Conservation (phyloP, 2,113 vertebrate genomes). For the Ceyx cyanopectus region DNA sequence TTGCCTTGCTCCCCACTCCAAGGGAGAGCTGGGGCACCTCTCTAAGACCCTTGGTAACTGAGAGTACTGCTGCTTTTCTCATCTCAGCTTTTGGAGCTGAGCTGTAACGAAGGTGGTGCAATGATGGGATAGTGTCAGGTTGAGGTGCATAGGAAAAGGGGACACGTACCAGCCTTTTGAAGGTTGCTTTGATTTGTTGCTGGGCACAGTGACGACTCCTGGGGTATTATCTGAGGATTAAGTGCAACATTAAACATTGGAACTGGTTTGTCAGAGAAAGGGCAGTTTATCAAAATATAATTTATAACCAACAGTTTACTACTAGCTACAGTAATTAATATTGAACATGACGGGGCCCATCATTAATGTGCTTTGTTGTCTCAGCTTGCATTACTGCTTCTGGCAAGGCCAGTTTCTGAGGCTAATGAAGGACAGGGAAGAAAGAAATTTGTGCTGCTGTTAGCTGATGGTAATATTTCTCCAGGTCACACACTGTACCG, state of each 20-base stretch:
- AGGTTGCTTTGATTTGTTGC: conserved; percentile 54
- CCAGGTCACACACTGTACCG: neutral
- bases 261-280: conserved; percentile 53
- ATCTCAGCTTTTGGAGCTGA: neutral
- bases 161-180: conserved; percentile 8
- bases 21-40: neutral
- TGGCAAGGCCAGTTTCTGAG: conserved; percentile 61
- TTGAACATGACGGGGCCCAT: conserved; percentile 17
- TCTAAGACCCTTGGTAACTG: neutral
- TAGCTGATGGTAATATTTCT: conserved; percentile 51
- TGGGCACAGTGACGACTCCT: neutral
- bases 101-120: neutral
- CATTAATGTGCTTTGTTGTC: conserved; percentile 63
- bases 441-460: conserved; percentile 43
- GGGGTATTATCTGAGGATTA: conserved; percentile 58
- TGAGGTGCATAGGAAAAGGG: neutral
- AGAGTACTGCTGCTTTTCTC: neutral
- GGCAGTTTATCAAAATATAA: conserved; percentile 60
- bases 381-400: conserved; percentile 39
- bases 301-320: conserved; percentile 62
- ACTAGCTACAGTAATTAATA: conserved; percentile 63
- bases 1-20: neutral
- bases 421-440: conserved; percentile 56
- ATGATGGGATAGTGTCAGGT: neutral
- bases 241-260: conserved; percentile 50